Evolutionary conservation across 2,888 invertebrate genomes (phyloP).

Genomic region (Deilephila porcellus): DNA sequence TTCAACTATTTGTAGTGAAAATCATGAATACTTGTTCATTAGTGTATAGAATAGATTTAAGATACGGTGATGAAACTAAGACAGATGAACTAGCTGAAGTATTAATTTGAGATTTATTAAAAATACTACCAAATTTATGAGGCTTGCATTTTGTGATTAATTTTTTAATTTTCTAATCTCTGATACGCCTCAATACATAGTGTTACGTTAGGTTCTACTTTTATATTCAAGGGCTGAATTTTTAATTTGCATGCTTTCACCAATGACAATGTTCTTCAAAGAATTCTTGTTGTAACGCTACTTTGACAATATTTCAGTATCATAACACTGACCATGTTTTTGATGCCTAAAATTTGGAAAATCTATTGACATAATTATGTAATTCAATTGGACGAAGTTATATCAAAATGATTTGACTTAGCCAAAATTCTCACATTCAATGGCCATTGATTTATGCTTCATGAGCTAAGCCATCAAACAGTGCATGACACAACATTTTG

Average conservation of each 20-base stretch:
- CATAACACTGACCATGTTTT: background rate
- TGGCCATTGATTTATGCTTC: background rate
- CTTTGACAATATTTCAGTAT: background rate
- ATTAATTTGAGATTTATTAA: slow-evolving; percentile 17
- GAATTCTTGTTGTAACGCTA: background rate
- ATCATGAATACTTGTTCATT: slow-evolving; percentile 23
- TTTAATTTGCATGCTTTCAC: background rate
- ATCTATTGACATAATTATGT: background rate
- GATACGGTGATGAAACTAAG: background rate
- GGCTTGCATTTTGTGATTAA: background rate
- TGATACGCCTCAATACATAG: background rate
- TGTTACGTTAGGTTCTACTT: background rate
- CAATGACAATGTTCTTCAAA: slow-evolving; percentile 8
- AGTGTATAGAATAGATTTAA: slow-evolving; percentile 18
- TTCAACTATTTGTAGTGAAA: slow-evolving; percentile 24
- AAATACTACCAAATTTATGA: background rate
- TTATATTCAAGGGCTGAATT: background rate
- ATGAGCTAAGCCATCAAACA: background rate
- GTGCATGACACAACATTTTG: background rate
- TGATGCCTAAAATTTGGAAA: background rate
- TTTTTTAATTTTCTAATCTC: background rate
- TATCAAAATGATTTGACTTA: slow-evolving; percentile 18
- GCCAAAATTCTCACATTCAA: background rate
- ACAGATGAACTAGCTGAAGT: background rate
- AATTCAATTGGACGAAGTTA: slow-evolving; percentile 20